Conservation (phyloP, 1,140 invertebrate genomes). For the Drosophila arawakana region DNA sequence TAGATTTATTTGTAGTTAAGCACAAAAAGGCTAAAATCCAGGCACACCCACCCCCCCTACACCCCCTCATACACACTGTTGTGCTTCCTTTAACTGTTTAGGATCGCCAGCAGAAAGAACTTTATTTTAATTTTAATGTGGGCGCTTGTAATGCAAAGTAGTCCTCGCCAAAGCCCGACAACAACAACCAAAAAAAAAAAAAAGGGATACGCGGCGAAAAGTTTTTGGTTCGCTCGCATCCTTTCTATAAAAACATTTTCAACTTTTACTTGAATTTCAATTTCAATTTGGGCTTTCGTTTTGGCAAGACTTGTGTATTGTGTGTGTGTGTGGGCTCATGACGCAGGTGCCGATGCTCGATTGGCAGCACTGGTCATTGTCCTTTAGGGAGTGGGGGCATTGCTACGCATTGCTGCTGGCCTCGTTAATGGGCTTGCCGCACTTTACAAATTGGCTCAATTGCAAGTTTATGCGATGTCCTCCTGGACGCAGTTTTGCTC, state of each 20-base stretch:
- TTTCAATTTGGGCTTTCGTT: neutral
- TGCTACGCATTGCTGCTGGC: constrained; percentile 33
- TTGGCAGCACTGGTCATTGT: constrained; percentile 45
- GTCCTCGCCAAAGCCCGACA: constrained; percentile 13
- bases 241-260: neutral
- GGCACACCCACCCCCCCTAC: too few species aligned
- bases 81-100: neutral
- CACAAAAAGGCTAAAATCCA: constrained; percentile 27
- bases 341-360: constrained; percentile 49
- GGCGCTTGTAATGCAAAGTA: constrained; percentile 78
- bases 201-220: constrained; percentile 26
- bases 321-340: constrained; percentile 12
- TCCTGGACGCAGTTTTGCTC: constrained; percentile 23
- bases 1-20: constrained; percentile 80
- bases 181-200: constrained; percentile 8
- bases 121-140: constrained; percentile 81
- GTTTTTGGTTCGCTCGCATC: constrained; percentile 6
- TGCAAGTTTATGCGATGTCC: constrained; percentile 76
- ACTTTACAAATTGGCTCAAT: constrained; percentile 83
- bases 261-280: neutral
- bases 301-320: neutral
- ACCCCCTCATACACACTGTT: neutral
- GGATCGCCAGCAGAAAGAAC: constrained; percentile 52
- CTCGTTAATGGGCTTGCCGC: constrained; percentile 78
- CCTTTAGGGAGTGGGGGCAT: constrained; percentile 23